Conservation (phyloP, 2,113 vertebrate genomes). For the Hemiprocne comata region DNA sequence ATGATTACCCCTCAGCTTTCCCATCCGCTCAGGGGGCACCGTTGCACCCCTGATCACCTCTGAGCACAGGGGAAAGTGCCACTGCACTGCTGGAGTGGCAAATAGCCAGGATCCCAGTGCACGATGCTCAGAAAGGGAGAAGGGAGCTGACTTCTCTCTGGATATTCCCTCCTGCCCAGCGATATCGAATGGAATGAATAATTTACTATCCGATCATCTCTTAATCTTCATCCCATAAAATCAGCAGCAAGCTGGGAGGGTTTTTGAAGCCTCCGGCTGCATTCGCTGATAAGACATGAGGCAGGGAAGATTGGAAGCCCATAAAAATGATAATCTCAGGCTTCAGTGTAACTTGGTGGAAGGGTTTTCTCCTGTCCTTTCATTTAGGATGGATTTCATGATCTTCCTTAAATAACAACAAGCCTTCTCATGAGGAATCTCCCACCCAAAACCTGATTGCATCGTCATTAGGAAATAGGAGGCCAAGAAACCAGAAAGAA, state of each 20-base stretch:
- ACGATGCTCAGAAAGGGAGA: not conserved
- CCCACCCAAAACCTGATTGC: not conserved
- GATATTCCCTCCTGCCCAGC: conserved; percentile 42
- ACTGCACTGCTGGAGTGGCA: not conserved
- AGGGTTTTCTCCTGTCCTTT: conserved; percentile 57
- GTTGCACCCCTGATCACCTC: not conserved
- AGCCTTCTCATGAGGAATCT: not conserved
- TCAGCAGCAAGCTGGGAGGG: conserved; percentile 62
- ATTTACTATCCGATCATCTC: conserved; percentile 70
- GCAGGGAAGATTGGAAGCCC: conserved; percentile 63
- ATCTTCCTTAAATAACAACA: conserved; percentile 52
- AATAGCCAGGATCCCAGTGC: not conserved
- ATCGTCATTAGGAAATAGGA: not conserved
- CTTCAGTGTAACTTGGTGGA: conserved; percentile 51
- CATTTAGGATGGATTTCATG: conserved; percentile 52
- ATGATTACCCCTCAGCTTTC: not conserved
- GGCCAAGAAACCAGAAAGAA: not conserved
- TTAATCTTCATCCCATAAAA: conserved; percentile 66
- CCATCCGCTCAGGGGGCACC: not conserved
- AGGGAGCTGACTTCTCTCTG: conserved; percentile 4
- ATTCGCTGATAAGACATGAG: conserved; percentile 61
- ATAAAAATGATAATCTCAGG: conserved; percentile 67
- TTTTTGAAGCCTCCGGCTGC: conserved; percentile 72
- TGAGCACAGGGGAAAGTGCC: not conserved
- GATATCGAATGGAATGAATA: conserved; percentile 50